Conservation (phyloP, 2,113 vertebrate species). For the Gopherus evgoodei region DNA sequence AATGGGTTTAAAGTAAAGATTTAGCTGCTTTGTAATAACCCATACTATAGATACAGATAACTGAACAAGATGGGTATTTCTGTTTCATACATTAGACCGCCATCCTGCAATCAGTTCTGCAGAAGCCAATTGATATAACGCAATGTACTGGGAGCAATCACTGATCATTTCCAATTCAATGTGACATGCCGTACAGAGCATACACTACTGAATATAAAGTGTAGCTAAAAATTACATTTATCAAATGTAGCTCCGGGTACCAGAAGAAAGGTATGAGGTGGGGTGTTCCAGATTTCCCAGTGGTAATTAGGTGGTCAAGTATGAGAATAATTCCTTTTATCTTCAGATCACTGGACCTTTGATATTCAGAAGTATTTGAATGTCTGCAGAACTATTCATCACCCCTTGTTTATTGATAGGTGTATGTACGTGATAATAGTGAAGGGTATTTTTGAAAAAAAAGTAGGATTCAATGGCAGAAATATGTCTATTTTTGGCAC, state of each 20-base stretch:
- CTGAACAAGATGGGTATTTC: neutral
- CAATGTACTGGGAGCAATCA: neutral
- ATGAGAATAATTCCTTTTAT: slow-evolving; percentile 58
- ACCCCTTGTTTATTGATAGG: neutral
- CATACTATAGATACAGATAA: neutral
- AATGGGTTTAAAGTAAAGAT: neutral
- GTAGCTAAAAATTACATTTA: neutral
- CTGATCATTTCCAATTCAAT: slow-evolving; percentile 30
- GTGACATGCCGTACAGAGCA: neutral
- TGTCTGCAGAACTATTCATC: slow-evolving; percentile 12
- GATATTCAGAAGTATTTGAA: neutral
- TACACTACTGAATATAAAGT: neutral
- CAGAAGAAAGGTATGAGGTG: neutral
- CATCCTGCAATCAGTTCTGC: neutral
- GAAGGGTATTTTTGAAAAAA: neutral
- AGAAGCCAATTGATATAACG: neutral
- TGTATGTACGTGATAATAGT: fast-evolving
- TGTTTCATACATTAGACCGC: neutral
- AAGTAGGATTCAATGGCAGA: neutral
- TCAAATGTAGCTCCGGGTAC: neutral
- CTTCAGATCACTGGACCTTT: neutral
- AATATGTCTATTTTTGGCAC: neutral
- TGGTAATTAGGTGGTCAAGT: slow-evolving; percentile 51
- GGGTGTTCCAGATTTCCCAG: slow-evolving; percentile 15
- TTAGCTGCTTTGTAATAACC: neutral